Base-by-base conservation (phyloP, 2,113 vertebrate genomes). In the Silurus meridionalis region DNA sequence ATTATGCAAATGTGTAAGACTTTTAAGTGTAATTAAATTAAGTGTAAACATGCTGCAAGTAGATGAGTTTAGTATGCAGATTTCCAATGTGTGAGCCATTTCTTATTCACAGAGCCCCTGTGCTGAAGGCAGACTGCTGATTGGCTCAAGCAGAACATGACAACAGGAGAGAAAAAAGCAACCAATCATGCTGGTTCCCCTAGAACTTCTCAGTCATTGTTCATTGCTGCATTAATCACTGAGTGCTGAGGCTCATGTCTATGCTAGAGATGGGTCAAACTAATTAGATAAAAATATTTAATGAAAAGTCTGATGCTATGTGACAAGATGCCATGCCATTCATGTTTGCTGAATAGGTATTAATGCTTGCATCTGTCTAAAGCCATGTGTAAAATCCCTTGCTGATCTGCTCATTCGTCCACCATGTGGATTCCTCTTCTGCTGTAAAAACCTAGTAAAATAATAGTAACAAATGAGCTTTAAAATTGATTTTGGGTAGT, bases 101-200 rank as follows among this genome's bases (percentile, higher is more conserved):
- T 87, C 82, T 71, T n/a, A 10, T 80, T 80, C 23, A n/a, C 25
- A 60, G 77, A 72, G 78, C 37, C 46, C 21, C 11, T 50, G 50
- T 5, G n/a, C 11, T 60, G 50, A n/a, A 55, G 48, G 46, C 58
- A 52, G 60, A 57, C 64, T 21, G 63, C 82, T 84, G 57, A 88
- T 82, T 85, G 83, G 64, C 64, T 60, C 25, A 79, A 78, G 77
- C 63, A 52, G 63, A 60, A 80, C 61, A 57, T 87, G 66, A 84
- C 75, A 85, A 85, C 87, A 85, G 82, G 37, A 53, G 74, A 72
- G 25, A 84, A 50, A 71, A 84, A 63, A 72, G 19, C 75, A 84
- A 77, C 87, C 83, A 88, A 66, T 88, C 77, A 81, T 17, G 3
- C 14, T 74, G 85, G 79, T 3, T 60, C 28, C 37, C 37, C 37